Evolutionary conservation across 2,797 vertebrate species (phyloP), one percentile per base, ranked within the genome.

Genomic region (Siniperca scherzeri): DNA sequence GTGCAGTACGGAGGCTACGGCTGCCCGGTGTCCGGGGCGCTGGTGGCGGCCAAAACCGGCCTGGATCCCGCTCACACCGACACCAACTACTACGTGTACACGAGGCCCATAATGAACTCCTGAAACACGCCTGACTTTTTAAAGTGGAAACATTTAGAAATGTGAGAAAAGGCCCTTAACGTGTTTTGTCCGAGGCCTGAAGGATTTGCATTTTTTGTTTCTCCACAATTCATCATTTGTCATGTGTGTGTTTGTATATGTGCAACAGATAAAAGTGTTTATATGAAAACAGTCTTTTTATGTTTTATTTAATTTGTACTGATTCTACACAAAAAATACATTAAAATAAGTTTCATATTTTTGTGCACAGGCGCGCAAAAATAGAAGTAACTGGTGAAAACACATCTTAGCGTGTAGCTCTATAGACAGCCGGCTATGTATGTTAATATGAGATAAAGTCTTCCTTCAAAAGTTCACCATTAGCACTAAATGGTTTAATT

Each of bases 31-130:
- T 94, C 96, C 83, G 96, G 97, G 93, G 94, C 95, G 17, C 91
- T 96, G 7, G 94, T 97, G 92, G 94, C 96, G 88, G 94, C 95
- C 92, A 97, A 97, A 95, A 84, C 86, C 9, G 94, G 94, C 89
- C 92, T 97, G 83, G 97, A 98, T 42, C 88, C 74, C 1, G 56
- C 38, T 16, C 92, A 96, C 3, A 86, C 89, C 82, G 97, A 98
- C 84, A 85, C 95, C 90, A 94, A 94, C 88, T 98, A 97, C 87
- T 97, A 98, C 70, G 94, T 97, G 87, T 97, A 97, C 93, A 93
- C 95, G 50, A 91, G 97, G 79, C 95, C 96, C 88, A 95, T 97
- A 70, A 96, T 97, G 96, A 97, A 97, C 95, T 97, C 96, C 10
- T 97, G 81, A 83, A 44, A 1, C 0, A 7, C 44, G 13, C 38